A percentile compares a stretch with the other conserved stretches of the same genome.
Evolutionary conservation across 2,113 vertebrate genomes (phyloP).

Genomic region (Tachysurus vachellii): DNA sequence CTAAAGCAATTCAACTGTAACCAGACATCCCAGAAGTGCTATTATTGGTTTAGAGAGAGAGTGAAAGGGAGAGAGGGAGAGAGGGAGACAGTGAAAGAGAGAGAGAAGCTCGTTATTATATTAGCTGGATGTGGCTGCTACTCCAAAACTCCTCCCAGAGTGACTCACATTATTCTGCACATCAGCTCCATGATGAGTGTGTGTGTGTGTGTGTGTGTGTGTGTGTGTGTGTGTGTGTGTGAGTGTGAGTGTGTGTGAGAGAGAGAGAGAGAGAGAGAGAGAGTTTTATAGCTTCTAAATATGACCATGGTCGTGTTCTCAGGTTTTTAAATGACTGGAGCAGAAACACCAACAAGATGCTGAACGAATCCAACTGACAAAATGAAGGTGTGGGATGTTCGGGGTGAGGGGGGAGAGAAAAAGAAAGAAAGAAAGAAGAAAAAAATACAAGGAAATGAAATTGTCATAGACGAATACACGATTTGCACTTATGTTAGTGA

Average conservation of each 20-base stretch:
- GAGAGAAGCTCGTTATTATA: conserved; percentile 29
- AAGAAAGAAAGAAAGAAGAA: conserved; percentile 22
- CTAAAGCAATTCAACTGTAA: conserved; percentile 42
- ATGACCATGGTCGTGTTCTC: not conserved
- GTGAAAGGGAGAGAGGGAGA: conserved; percentile 3
- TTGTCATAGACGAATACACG: conserved; percentile 60
- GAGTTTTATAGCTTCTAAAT: not conserved
- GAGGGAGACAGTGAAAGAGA: not conserved
- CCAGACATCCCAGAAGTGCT: conserved; percentile 31
- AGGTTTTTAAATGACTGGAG: not conserved
- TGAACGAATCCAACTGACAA: not conserved
- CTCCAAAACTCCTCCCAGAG: conserved; percentile 55
- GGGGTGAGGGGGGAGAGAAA: not conserved
- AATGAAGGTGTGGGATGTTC: not conserved
- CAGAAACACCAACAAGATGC: not conserved
- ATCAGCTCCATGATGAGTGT: conserved; percentile 17
- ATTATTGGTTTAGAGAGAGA: conserved; percentile 34
- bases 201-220: conserved; percentile 20
- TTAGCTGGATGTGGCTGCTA: conserved; percentile 52
- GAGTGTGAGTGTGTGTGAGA: conserved; percentile 20
- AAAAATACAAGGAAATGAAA: conserved; percentile 51
- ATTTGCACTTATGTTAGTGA: conserved; percentile 76
- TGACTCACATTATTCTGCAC: conserved; percentile 4
- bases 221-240: conserved; percentile 21
- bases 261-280: not conserved